Percentiles rank a stretch among this genome's conserved stretches.
Evolutionary conservation across 2,888 invertebrate species (phyloP).

Genomic region (Slavum lentiscoides): DNA sequence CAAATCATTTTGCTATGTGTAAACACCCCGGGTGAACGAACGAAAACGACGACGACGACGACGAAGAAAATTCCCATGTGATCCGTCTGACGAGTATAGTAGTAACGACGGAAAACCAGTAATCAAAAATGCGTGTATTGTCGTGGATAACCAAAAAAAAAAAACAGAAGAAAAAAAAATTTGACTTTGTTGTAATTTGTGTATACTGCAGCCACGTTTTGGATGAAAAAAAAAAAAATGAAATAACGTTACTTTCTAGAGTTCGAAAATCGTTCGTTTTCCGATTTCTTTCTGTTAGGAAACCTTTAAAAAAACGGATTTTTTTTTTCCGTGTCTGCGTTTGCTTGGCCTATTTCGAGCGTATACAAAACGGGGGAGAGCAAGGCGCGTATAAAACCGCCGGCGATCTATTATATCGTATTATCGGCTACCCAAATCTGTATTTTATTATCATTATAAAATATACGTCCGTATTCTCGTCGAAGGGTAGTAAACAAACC

Average conservation of each 20-base stretch:
- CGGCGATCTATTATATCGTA: conserved; percentile 6
- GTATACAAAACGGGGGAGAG: no score
- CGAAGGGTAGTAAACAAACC: conserved; percentile 46
- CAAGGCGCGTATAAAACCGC: no score
- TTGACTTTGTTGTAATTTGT: conserved; percentile 7
- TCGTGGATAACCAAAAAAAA: no score
- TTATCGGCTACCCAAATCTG: conserved; percentile 33
- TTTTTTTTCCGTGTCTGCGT: no score
- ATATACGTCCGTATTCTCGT: not conserved
- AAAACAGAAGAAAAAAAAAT: no score
- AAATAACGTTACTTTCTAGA: not conserved
- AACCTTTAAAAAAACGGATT: no score
- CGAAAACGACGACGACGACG: not conserved
- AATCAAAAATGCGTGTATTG: conserved; percentile 22
- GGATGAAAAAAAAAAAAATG: no score
- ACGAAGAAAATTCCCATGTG: conserved; percentile 23
- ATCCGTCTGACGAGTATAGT: conserved; percentile 12
- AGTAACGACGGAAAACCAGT: conserved; percentile 31
- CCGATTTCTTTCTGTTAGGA: no score
- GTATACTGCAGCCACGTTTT: not conserved
- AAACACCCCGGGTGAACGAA: conserved; percentile 21
- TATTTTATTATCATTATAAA: not conserved
- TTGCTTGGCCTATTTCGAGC: no score
- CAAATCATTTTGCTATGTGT: not conserved
- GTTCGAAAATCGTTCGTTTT: no score